These are phyloP conservation scores for Halocynthia roretzi DNA, from an alignment of 23 tunicate genomes.

Conservation along the genomic window DNA sequence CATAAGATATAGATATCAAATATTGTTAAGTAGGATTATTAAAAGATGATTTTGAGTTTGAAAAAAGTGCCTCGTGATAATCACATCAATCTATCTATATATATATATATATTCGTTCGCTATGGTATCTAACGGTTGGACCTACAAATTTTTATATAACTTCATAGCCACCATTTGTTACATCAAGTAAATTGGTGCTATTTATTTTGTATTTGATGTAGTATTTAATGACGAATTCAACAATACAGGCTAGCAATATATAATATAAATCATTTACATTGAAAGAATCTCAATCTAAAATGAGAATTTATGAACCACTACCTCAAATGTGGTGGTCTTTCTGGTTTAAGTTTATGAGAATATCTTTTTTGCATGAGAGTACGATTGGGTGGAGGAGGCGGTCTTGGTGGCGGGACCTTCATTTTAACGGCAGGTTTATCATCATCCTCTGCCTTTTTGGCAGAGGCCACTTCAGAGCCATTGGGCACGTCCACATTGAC, in stretches of 20 bases:
- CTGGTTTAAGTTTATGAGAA: too few species aligned
- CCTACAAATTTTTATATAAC: too few species aligned
- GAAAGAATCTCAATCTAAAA: too few species aligned
- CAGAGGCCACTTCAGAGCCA: neutral
- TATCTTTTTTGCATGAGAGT: too few species aligned
- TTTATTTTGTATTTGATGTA: too few species aligned
- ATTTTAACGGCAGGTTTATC: neutral
- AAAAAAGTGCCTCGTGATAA: neutral
- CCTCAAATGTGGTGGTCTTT: constrained; percentile 9
- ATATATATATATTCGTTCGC: neutral
- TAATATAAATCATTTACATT: too few species aligned
- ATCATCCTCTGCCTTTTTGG: neutral
- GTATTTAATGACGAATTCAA: too few species aligned
- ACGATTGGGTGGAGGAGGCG: constrained; percentile 65
- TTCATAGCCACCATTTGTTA: too few species aligned
- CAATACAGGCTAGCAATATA: too few species aligned
- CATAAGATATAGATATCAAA: neutral
- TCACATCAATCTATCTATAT: neutral
- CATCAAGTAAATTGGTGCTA: too few species aligned
- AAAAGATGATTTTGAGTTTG: too few species aligned
- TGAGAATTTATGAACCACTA: neutral
- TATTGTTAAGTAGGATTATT: neutral
- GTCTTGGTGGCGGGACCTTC: constrained; percentile 74
- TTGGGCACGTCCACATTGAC: constrained; percentile 4
- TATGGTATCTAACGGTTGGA: neutral